A percentile compares a stretch with the other conserved stretches of the same genome.
Evolutionary conservation across 64 coral and sea anemone genomes (phyloP).

Genomic region (Porites australiensis): DNA sequence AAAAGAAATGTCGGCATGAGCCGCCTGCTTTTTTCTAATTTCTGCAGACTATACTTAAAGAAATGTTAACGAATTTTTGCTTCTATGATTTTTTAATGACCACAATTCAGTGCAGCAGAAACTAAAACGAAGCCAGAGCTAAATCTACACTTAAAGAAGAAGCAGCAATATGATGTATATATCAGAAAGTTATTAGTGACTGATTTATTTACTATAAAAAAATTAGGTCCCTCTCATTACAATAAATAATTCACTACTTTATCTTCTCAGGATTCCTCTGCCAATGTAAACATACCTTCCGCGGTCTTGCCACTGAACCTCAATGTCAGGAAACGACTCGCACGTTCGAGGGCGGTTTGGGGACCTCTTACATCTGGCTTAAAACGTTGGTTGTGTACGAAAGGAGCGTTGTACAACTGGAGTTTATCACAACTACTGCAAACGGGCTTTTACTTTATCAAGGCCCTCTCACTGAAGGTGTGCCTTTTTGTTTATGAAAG

Average conservation of each 20-base stretch:
- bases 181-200: no score
- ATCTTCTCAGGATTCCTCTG: slow-evolving; percentile 51
- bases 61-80: no score
- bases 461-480: slow-evolving; percentile 65
- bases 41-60: no score
- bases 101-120: no score
- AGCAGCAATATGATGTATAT: no score
- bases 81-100: no score
- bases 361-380: slow-evolving; percentile 81
- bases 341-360: slow-evolving; percentile 58
- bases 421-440: slow-evolving; percentile 76
- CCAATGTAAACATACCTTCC: slow-evolving; percentile 43
- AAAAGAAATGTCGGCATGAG: no score
- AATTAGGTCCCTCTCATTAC: not conserved
- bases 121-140: no score
- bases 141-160: no score
- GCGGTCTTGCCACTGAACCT: slow-evolving; percentile 42
- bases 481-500: not conserved
- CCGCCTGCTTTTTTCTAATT: no score
- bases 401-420: slow-evolving; percentile 66
- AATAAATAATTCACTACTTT: not conserved
- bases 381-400: slow-evolving; percentile 29
- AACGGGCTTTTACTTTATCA: slow-evolving; percentile 87
- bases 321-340: slow-evolving; percentile 67
- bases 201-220: not conserved